Conservation (phyloP, 2,888 invertebrate species). For the Cosmia trapezina region DNA sequence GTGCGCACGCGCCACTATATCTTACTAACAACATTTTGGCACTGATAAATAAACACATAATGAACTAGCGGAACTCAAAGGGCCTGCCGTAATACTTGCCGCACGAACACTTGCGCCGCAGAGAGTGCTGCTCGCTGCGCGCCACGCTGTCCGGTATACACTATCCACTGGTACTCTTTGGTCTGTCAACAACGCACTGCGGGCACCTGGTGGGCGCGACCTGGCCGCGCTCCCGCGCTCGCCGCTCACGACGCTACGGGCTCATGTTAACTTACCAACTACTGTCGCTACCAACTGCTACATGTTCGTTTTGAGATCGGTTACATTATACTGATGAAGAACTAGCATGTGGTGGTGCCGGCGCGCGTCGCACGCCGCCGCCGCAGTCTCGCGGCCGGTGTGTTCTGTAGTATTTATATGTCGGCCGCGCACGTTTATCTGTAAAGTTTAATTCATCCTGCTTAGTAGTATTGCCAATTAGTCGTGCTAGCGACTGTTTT, state of each 20-base stretch:
- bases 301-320: slow-evolving; percentile 43
- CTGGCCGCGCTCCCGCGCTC: no score
- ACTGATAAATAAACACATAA: slow-evolving; percentile 69
- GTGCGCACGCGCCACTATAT: slow-evolving; percentile 12
- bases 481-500: no score
- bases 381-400: no score
- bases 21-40: slow-evolving; percentile 76
- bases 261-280: slow-evolving; percentile 26
- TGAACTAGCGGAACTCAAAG: slow-evolving; percentile 37
- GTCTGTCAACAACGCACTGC: neutral
- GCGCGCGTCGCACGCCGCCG: neutral
- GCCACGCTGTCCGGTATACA: neutral
- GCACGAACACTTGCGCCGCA: slow-evolving; percentile 11
- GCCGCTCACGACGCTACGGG: neutral
- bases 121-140: neutral
- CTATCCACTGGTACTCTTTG: slow-evolving; percentile 11
- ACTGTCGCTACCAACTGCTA: slow-evolving; percentile 26
- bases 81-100: slow-evolving; percentile 21
- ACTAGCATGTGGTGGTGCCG: slow-evolving; percentile 7
- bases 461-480: no score
- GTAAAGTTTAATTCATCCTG: no score
- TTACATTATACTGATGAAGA: slow-evolving; percentile 34
- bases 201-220: no score
- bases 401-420: no score
- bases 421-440: no score